These are phyloP conservation scores for Frankliniella intonsa DNA, from an alignment of 2,888 invertebrate genomes.

Conservation along the genomic window DNA sequence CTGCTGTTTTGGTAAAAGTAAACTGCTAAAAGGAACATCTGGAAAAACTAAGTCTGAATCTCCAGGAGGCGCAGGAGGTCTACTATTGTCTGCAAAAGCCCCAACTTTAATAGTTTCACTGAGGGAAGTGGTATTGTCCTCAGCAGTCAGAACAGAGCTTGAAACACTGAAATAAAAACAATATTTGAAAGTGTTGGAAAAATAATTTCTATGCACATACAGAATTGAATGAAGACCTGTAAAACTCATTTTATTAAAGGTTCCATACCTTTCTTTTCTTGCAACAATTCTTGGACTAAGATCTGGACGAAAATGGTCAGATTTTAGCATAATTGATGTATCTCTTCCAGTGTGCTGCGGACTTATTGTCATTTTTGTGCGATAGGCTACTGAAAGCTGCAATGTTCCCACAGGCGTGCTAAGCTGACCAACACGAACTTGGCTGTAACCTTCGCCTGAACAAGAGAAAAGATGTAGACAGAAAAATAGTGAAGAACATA, in stretches of 20 bases:
- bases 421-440: conserved; percentile 77
- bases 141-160: background rate
- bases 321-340: conserved; percentile 76
- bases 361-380: conserved; percentile 87
- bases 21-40: conserved; percentile 62
- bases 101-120: conserved; percentile 62
- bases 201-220: background rate
- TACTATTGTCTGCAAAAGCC: conserved; percentile 68
- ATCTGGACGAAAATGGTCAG: conserved; percentile 81
- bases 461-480: conserved; percentile 34
- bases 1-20: conserved; percentile 47
- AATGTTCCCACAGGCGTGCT: conserved; percentile 82
- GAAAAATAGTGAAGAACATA: conserved; percentile 32
- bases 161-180: background rate
- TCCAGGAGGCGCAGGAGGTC: conserved; percentile 53
- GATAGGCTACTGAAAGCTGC: conserved; percentile 74
- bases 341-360: conserved; percentile 68
- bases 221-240: background rate
- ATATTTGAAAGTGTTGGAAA: background rate
- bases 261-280: conserved; percentile 33
- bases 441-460: conserved; percentile 73
- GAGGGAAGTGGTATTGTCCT: conserved; percentile 4
- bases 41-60: conserved; percentile 53
- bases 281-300: conserved; percentile 60
- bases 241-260: background rate